A percentile compares a stretch with the other conserved stretches of the same genome.
Conservation (phyloP, 2,113 vertebrate species). For the Ageneiosus marmoratus region DNA sequence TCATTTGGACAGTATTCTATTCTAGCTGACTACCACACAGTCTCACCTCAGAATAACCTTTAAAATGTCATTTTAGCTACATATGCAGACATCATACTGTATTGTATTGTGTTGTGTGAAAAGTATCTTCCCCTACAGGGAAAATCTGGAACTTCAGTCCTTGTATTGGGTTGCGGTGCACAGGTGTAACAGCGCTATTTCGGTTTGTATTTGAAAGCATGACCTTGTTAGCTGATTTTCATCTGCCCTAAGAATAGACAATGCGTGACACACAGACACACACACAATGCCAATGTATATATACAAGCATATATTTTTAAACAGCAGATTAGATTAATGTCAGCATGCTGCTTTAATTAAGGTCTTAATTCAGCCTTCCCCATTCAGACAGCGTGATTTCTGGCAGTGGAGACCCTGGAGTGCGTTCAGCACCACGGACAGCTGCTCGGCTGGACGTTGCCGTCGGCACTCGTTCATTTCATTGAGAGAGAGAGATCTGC, state of each 20-base stretch:
- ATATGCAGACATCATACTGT: slow-evolving; percentile 12
- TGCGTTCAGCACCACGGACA: slow-evolving; percentile 76
- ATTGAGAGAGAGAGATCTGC: slow-evolving; percentile 47
- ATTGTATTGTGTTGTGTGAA: neutral
- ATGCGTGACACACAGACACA: no score
- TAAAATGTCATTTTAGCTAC: slow-evolving; percentile 22
- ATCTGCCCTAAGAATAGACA: neutral
- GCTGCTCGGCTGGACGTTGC: slow-evolving; percentile 60
- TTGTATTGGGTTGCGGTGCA: neutral
- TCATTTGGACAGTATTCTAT: neutral
- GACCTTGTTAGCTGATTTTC: slow-evolving; percentile 27
- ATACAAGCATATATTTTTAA: neutral
- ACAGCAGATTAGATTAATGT: no score
- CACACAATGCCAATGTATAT: no score
- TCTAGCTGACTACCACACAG: neutral
- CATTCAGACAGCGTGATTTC: neutral
- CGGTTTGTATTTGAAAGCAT: slow-evolving; percentile 21
- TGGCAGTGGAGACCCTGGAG: slow-evolving; percentile 20
- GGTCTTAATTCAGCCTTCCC: neutral
- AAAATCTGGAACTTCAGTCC: slow-evolving; percentile 10
- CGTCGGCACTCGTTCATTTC: slow-evolving; percentile 62
- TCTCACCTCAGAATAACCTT: slow-evolving; percentile 32
- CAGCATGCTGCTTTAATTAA: neutral
- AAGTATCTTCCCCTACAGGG: slow-evolving; percentile 18
- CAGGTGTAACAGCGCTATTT: slow-evolving; percentile 21